These are phyloP conservation scores for Hiodon alosoides DNA, from an alignment of 2,113 vertebrate species.

Conservation along the genomic window DNA sequence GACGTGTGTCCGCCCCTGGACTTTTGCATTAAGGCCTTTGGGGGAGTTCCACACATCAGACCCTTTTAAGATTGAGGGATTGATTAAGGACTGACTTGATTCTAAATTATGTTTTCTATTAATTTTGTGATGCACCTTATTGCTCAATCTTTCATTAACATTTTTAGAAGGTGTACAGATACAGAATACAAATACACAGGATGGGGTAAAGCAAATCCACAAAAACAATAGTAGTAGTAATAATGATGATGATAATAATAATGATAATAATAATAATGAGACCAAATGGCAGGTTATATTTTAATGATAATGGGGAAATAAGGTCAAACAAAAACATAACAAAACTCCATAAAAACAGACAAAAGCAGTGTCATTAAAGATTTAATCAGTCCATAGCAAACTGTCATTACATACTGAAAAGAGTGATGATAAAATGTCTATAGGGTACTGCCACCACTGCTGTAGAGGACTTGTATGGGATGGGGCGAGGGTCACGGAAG, in stretches of 20 bases:
- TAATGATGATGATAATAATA: constrained; percentile 76
- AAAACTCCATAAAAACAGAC: constrained; percentile 76
- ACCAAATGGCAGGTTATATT: constrained; percentile 87
- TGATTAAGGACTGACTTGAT: background rate
- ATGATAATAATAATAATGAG: constrained; percentile 59
- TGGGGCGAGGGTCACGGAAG: background rate
- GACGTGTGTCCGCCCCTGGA: background rate
- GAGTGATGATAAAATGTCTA: constrained; percentile 52
- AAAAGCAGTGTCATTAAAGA: constrained; percentile 85
- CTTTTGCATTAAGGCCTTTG: background rate
- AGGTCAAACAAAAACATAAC: constrained; percentile 78
- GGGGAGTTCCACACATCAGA: background rate
- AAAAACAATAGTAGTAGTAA: constrained; percentile 37
- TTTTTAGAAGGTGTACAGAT: background rate
- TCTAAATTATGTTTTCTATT: background rate
- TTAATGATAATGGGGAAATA: constrained; percentile 88
- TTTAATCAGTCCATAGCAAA: constrained; percentile 66
- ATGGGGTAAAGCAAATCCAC: constrained; percentile 31
- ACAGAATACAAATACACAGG: constrained; percentile 28
- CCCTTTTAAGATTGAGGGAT: background rate
- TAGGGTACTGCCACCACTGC: constrained; percentile 48
- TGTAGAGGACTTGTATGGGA: constrained; percentile 18
- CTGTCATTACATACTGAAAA: constrained; percentile 59
- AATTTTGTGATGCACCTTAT: constrained; percentile 12
- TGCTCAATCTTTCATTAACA: background rate